Evolutionary conservation across 2,113 vertebrate species (phyloP), one percentile per base, ranked within the genome.

Genomic region (Mustela lutreola): DNA sequence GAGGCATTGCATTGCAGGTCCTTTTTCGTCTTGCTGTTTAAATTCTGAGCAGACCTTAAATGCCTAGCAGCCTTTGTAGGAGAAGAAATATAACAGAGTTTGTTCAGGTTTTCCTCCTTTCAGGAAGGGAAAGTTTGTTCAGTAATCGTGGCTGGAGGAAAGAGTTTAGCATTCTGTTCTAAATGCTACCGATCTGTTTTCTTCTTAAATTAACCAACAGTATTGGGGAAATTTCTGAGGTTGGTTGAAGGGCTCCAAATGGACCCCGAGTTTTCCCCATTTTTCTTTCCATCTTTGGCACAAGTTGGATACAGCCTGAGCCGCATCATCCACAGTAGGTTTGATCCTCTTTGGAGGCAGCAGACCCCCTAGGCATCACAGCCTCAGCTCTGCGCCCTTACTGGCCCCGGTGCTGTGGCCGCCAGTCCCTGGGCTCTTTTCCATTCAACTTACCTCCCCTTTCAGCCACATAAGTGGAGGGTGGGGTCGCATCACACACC

Each of bases 31-130:
- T 93, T 95, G 33, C 75, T 75, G 11, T 96, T 92, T 65, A 80
- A 63, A 85, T 94, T 94, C 75, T 78, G 28, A 97, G 75, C 83
- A 81, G 58, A 92, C 36, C 39, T 45, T 67, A 45, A 60, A 2
- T 90, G 48, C 21, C 76, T 62, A 36, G 42, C 63, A 95, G 33
- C 79, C 62, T 96, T 95, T 81, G 21, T 71, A 89, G 42, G 86
- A 42, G 11, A 92, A 91, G 75, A 95, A 65, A n/a, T 31, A n/a
- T 53, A 48, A 92, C 60, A 70, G 81, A 89, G 62, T 91, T 76
- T 45, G 11, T 88, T 92, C 15, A 97, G 36, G 36, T 96, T 95
- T 89, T 92, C 28, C n/a, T 91, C 33, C n/a, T 45, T 75, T 92
- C 26, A 81, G 31, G 28, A 82, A 71, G 36, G 63, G 42, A 83